Base-by-base conservation (phyloP, 2,888 invertebrate species). In the Dendrolimus houi region DNA sequence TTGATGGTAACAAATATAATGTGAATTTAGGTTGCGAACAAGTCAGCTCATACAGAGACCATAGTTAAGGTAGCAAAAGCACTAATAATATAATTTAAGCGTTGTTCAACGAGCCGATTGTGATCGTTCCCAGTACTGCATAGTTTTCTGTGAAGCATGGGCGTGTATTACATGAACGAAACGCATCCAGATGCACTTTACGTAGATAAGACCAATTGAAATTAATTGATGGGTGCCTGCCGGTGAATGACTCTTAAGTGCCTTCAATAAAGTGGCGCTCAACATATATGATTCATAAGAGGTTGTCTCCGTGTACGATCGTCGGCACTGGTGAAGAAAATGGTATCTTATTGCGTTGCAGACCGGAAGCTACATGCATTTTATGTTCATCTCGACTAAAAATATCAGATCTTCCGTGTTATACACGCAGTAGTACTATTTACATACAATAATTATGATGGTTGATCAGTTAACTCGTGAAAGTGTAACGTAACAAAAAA, bases 171-270 rank as follows among this genome's bases (percentile, higher is more conserved):
- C 64, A 68, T 59, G 65, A 70, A 69, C 66, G 63, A 71, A 75
- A 69, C 67, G 72, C 64, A 66, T 62, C 65, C 68, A 71, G 73
- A 73, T 67, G 70, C 67, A 68, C 72, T 74, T 67, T 60, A 62
- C 61, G 61, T 66, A 72, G 72, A 78, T 77, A 79, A 77, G 67
- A 74, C 71, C 68, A 77, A 79, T 80, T 76, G 68, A 71, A 72
- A 70, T 47, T 81, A 81, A 83, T 81, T 79, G 75, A 74, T 71
- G 75, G 67, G 67, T 66, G 71, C 29, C 74, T 69, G 67, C 65
- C 72, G 67, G 67, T 64, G 67, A 68, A 69, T 71, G 67, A 72
- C 63, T 67, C 64, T 59, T 68, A 72, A 78, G 74, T 72, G 72
- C 64, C 71, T 64, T 71, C 75, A 71, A 72, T 71, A 70, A 65